Base-by-base conservation (phyloP, 1,140 invertebrate species). In the Leucophenga varia region DNA sequence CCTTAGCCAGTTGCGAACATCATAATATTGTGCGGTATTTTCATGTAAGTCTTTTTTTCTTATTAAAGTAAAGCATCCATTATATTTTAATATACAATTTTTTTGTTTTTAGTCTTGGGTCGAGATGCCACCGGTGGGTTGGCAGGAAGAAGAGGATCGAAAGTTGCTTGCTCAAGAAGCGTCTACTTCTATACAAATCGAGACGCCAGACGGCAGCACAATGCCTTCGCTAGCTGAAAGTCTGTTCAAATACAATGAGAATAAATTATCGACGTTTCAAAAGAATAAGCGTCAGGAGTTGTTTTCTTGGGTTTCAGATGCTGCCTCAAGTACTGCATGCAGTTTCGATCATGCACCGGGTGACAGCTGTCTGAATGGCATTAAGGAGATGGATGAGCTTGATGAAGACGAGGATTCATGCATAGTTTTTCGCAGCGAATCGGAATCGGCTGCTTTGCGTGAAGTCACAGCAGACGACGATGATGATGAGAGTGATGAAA, bases 11-110 rank as follows among this genome's bases (percentile, higher is more conserved):
- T 74, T 78, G 98, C 37, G 95, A 98, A 52, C 95, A 98, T 79
- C 83, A 85, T 28, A 89, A 96, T 71, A 97, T 98, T 57, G 95
- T 98, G 9, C 79, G 95, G 10, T 97, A 95, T 73, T 97, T 93
- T 72, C 70, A 73, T 43, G 69, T 72, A 31, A 61, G 68, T 58
- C 32, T 9, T 10, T 3, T 9, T 3, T 45, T 9, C 10, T 32
- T 10, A 39, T 14, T 19, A 6, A 13, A 16, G 3, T 7, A 16
- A 16, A 34, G 6, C 12, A 5, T 21, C 16, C 18, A 13, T 20
- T 51, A 7, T 28, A 10, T 19, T 13, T 36, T 9, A 28, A 44
- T 17, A 10, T 34, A 42, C 21, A 20, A 59, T 91, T 95, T 12
- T 77, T 91, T 13, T 94, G 90, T 73, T 95, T 91, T 67, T 88